Base-by-base conservation (phyloP, 1,140 invertebrate genomes). In the Drosophila rufa region DNA sequence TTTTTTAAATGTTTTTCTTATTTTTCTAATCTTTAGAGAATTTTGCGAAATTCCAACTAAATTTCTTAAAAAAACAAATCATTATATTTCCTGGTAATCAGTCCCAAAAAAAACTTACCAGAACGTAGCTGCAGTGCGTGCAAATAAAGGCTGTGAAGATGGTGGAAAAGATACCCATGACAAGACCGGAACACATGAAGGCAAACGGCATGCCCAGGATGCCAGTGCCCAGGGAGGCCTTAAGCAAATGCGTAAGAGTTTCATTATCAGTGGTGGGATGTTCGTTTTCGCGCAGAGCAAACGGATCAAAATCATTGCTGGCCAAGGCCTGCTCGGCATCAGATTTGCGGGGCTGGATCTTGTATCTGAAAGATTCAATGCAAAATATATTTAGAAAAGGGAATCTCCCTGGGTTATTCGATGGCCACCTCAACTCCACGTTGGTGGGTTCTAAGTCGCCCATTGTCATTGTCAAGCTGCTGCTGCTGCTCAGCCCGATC, bases 161-260 rank as follows among this genome's bases (percentile, higher is more conserved):
- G 2, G 97, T 97, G 42, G 95, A 95, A 75, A 97, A 93, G 56
- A 97, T 94, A 38, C 97, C 97, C 36, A 96, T 93, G 19, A 96
- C 85, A 27, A 98, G 93, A 57, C 98, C 98, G 7, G 97, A 95
- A 91, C 95, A 95, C 87, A 95, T 96, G 81, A 98, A 97, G 15
- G 97, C 97, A 43, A 95, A 93, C 0, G 97, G 97, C 97, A 98
- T 98, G 14, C 97, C 97, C 65, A 99, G 93, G 78, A 99, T 98
- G 46, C 98, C 98, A 5, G 97, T 98, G 11, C 98, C 98, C 48
- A 99, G 94, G 14, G 97, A 98, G 11, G 96, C 97, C 93, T 98
- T 98, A 68, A 98, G 93, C 71, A 98, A 94, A 94, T 98, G 97
- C 48, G 96, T 97, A 50, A 98, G 93, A 0, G 97, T 98, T 89